Base-by-base conservation (phyloP, 64 coral and sea anemone genomes). In the Actinia equina region DNA sequence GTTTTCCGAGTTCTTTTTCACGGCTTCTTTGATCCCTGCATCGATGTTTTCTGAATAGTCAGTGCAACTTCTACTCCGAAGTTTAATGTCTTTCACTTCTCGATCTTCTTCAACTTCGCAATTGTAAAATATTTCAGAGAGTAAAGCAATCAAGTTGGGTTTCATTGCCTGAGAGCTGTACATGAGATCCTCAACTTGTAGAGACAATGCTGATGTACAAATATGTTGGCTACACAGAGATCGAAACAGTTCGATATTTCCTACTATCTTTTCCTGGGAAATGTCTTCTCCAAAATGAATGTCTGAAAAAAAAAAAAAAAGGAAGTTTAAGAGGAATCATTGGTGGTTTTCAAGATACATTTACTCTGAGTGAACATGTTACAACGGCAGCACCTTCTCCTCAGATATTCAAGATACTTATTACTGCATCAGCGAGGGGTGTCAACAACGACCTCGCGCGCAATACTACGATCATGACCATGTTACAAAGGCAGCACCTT, bases 101-200 rank as follows among this genome's bases (percentile, higher is more conserved):
- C 61, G 61, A 30, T 70, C 26, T 12, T 89, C 71, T 52, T 91
- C 88, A n/a, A 78, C 19, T 85, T 97, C 91, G 22, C 94, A 85
- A 37, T 63, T 85, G 25, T 60, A 85, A 61, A 85, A 99, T 86
- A 99, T 89, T 82, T 99, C 97, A 23, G 97, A 93, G 15, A 99
- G 77, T 13, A 99, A 78, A n/a, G 86, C 93, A 23, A 95, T 86
- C 27, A 99, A 25, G 41, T 99, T 99, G 13, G 93, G 93, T 30
- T 95, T 99, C 90, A 99, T 91, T 44, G 91, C 93, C 59, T 92
- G 97, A 22, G 97, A 99, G 57, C 93, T 93, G 88, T 99, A 99
- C 80, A 99, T 77, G 56, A 99, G 79, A 71, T 99, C 97, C 89
- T 99, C 97, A 18, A 99, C 80, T 70, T 92, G 94, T 13, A 99